Percentiles rank a stretch among this genome's conserved stretches.
Evolutionary conservation across 2,797 vertebrate genomes (phyloP).

Genomic region (Dallia pectoralis): DNA sequence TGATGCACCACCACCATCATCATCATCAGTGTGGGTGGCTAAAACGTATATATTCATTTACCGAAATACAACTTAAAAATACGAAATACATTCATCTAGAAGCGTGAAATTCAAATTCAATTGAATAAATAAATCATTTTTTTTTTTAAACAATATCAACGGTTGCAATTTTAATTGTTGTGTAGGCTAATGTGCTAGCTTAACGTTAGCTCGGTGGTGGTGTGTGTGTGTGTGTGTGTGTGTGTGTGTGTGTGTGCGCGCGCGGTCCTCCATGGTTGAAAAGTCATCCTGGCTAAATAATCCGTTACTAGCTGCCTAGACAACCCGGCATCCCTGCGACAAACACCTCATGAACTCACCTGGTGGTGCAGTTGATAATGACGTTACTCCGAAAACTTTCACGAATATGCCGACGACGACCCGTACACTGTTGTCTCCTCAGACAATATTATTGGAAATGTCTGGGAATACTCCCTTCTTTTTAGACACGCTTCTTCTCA

Average conservation of each 20-base stretch:
- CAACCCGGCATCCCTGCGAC: conserved; percentile 35
- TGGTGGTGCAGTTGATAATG: conserved; percentile 44
- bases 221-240: too few relatives aligned
- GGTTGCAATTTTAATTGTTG: neutral
- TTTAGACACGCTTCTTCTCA: conserved; percentile 65
- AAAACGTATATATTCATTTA: neutral
- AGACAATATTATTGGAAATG: conserved; percentile 25
- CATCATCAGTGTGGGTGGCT: neutral
- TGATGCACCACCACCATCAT: too few relatives aligned
- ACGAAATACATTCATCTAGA: neutral
- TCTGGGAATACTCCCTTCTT: conserved; percentile 44
- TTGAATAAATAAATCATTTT: neutral
- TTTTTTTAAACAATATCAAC: too few relatives aligned
- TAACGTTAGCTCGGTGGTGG: conserved; percentile 15
- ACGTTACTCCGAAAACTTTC: conserved; percentile 23
- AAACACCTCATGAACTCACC: conserved; percentile 60
- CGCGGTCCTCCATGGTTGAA: conserved; percentile 67
- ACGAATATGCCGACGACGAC: conserved; percentile 37
- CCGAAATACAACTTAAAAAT: neutral
- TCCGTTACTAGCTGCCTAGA: conserved; percentile 71
- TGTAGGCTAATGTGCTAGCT: too few relatives aligned
- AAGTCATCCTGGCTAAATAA: conserved; percentile 69
- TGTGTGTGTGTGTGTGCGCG: too few relatives aligned
- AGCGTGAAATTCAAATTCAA: neutral
- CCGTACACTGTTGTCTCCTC: conserved; percentile 22